Percentiles rank a stretch among this genome's conserved stretches.
Evolutionary conservation across 2,888 invertebrate species (phyloP).

Genomic region (Sicus ferrugineus): DNA sequence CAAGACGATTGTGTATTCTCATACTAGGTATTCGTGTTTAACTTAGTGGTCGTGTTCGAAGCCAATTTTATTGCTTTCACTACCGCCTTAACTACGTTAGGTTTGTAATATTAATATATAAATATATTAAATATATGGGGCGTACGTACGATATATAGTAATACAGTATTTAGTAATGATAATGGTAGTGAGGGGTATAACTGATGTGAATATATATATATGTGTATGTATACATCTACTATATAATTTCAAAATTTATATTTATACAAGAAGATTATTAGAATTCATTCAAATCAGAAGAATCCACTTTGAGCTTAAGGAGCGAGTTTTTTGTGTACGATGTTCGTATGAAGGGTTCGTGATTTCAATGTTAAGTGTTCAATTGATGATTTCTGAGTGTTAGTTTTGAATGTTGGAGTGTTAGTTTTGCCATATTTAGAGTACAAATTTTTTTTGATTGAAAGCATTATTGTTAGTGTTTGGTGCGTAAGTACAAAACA

Average conservation of each 20-base stretch:
- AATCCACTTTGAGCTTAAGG: constrained; percentile 48
- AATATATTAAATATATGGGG: not conserved
- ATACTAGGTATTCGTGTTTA: not conserved
- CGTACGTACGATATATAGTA: not conserved
- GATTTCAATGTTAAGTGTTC: not conserved
- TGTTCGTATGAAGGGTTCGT: not conserved
- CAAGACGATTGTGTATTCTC: not conserved
- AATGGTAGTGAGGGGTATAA: not conserved
- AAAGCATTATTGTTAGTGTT: too few species aligned
- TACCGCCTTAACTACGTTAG: too few species aligned
- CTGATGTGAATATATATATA: not conserved
- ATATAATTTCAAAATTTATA: not conserved
- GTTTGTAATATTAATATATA: not conserved
- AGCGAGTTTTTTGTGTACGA: not conserved
- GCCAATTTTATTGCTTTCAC: too few species aligned
- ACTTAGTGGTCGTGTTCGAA: too few species aligned
- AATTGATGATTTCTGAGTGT: not conserved
- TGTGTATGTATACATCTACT: not conserved
- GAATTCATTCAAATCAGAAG: constrained; percentile 43
- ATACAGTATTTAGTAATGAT: not conserved
- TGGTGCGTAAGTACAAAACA: too few species aligned
- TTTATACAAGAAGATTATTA: not conserved
- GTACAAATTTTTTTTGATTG: too few species aligned
- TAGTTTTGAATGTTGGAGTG: too few species aligned
- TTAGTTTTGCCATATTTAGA: too few species aligned